These are phyloP conservation scores for Orientallactaga sibirica DNA, from an alignment of 2,797 vertebrate genomes.

Conservation along the genomic window DNA sequence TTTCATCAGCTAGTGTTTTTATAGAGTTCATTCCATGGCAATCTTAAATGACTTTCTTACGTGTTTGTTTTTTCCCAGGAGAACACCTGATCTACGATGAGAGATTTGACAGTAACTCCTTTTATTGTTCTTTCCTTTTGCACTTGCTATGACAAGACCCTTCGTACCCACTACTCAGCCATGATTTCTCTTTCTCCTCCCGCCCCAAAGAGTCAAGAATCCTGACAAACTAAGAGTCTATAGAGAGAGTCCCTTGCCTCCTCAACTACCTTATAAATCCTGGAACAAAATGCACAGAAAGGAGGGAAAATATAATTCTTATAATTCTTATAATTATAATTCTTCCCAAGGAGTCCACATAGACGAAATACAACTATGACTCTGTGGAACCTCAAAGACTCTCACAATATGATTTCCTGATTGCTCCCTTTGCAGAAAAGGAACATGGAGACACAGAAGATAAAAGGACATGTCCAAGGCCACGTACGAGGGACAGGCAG, in stretches of 20 bases:
- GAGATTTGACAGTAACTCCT: not conserved
- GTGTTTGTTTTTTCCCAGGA: constrained; percentile 19
- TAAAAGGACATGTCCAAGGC: not conserved
- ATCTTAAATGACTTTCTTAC: not conserved
- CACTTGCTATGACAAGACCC: not conserved
- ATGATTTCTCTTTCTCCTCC: constrained; percentile 15
- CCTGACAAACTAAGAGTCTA: not conserved
- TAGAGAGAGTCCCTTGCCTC: not conserved
- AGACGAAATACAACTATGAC: not conserved
- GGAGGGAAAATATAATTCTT: not conserved
- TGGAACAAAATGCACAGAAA: constrained; percentile 22
- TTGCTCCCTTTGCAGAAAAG: constrained; percentile 4
- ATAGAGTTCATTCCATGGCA: not conserved
- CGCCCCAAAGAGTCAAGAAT: constrained; percentile 15
- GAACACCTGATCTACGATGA: not conserved
- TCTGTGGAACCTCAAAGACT: not conserved
- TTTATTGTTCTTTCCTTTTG: not conserved
- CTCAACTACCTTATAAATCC: not conserved
- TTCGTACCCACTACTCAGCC: not conserved
- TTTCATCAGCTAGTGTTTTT: not conserved
- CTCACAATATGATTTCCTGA: not conserved
- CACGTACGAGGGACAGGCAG: not conserved
- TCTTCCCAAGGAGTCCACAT: not conserved
- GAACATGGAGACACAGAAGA: constrained; percentile 9
- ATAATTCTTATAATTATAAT: not conserved